Base-by-base conservation (phyloP, 1,140 invertebrate genomes). In the Eupeodes corollae region DNA sequence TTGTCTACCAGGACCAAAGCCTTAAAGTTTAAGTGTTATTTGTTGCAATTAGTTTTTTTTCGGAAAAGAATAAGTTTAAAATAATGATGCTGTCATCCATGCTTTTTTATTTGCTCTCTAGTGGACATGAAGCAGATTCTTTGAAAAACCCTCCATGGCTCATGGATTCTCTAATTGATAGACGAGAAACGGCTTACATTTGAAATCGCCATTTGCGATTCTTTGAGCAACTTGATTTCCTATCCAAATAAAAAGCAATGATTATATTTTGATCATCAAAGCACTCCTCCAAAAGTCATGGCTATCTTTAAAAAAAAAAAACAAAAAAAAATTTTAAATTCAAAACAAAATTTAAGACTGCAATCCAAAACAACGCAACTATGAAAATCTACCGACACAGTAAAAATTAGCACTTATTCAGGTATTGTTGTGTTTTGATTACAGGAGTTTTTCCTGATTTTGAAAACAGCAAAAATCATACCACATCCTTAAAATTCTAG, bases 101-200 rank as follows among this genome's bases (percentile, higher is more conserved):
- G 63, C 63, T 56, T 67, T 70, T 34, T 55, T 56, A 52, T 71
- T 68, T 34, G 58, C 52, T 43, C 48, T 53, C 57, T 58, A 71
- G 45, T 58, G 51, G 15, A 70, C 67, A 16, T 60, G 65, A 18
- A 70, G 56, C 18, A 51, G 35, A 50, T 47, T 44, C 50, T 68
- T 67, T 44, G 49, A 38, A 45, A 57, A 51, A 40, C 57, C 57
- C 56, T 72, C 71, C 42, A 74, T 54, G 11, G 59, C 55, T 54
- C 62, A 52, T 44, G 67, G 68, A 56, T 67, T 69, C 57, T 63
- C 21, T 33, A 31, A 44, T 44, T 57, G 55, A 56, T 73, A 66
- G 39, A 74, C 57, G 26, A 72, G 47, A 39, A 73, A 47, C 39
- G 66, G 66, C 55, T 73, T 72, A 16, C 70, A 47, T 37, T 65